These are phyloP conservation scores for Suillia variegata DNA, from an alignment of 2,888 invertebrate genomes.

Conservation along the genomic window DNA sequence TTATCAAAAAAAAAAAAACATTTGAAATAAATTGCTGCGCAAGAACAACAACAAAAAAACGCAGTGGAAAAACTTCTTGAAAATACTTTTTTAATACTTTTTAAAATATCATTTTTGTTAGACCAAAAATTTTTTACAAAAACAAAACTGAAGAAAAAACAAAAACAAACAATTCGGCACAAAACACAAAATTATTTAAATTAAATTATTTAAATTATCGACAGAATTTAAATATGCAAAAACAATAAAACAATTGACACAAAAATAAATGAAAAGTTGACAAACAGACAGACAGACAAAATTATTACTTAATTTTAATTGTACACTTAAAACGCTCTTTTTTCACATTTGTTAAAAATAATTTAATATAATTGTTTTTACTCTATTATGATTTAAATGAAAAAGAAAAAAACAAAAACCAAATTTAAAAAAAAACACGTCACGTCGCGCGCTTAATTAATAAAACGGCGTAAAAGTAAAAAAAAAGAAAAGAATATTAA, in stretches of 20 bases:
- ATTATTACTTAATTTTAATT: background rate
- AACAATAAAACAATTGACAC: conserved; percentile 41
- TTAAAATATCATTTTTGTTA: conserved; percentile 22
- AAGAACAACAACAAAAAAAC: conserved; percentile 29
- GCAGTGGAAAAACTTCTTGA: conserved; percentile 61
- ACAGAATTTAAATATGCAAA: conserved; percentile 5
- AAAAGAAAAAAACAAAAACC: background rate
- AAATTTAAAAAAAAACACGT: conserved; percentile 4
- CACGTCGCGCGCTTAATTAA: background rate
- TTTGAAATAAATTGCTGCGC: conserved; percentile 26
- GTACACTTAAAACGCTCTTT: conserved; percentile 21
- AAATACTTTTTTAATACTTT: conserved; percentile 39
- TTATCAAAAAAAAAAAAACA: conserved; percentile 20
- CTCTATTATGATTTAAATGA: background rate
- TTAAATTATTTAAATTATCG: conserved; percentile 6
- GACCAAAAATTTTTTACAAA: too few relatives aligned
- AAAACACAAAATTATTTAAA: conserved; percentile 18
- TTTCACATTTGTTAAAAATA: conserved; percentile 20
- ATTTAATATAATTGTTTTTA: conserved; percentile 3
- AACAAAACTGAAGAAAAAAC: conserved; percentile 19
- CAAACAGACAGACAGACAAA: conserved; percentile 1
- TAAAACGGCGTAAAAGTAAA: too few relatives aligned
- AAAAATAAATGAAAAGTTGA: conserved; percentile 5
- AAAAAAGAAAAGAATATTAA: too few relatives aligned
- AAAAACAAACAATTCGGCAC: conserved; percentile 17